Conservation (phyloP, 2,888 invertebrate genomes). For the Lasioglossum calceatum region DNA sequence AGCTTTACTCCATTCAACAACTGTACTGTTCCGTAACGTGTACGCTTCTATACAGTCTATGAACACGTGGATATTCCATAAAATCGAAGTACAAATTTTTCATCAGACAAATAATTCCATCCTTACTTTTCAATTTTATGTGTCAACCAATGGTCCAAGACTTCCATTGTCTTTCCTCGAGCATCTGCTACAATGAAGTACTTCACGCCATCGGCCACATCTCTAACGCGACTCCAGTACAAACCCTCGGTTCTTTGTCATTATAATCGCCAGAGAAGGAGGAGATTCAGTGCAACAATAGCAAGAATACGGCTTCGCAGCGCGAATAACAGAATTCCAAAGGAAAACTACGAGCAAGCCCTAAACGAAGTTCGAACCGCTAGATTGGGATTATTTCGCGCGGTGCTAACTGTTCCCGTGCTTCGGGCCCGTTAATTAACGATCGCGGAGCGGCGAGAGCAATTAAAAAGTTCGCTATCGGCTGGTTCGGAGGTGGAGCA, state of each 20-base stretch:
- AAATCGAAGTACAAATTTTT: too few relatives aligned
- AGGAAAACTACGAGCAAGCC: neutral
- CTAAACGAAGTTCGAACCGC: neutral
- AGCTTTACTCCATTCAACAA: too few relatives aligned
- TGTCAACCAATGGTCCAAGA: too few relatives aligned
- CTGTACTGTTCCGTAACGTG: too few relatives aligned
- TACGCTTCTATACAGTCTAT: too few relatives aligned
- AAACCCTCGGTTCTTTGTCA: neutral
- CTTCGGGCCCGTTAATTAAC: neutral
- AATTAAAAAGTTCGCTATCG: constrained; percentile 25
- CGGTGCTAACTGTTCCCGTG: neutral
- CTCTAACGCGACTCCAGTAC: neutral
- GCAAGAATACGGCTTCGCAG: neutral
- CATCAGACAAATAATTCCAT: too few relatives aligned
- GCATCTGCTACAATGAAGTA: too few relatives aligned
- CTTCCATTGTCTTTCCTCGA: neutral
- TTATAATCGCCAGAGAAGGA: neutral
- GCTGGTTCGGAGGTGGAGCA: neutral
- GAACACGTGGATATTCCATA: too few relatives aligned
- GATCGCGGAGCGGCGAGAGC: neutral
- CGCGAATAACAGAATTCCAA: neutral
- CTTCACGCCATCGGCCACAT: too few relatives aligned
- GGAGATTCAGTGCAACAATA: neutral
- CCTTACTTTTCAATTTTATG: too few relatives aligned
- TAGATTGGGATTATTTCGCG: neutral